phyloP scores from a whole-genome alignment of 2,797 vertebrate species.

The Mastacembelus armatus region DNA sequence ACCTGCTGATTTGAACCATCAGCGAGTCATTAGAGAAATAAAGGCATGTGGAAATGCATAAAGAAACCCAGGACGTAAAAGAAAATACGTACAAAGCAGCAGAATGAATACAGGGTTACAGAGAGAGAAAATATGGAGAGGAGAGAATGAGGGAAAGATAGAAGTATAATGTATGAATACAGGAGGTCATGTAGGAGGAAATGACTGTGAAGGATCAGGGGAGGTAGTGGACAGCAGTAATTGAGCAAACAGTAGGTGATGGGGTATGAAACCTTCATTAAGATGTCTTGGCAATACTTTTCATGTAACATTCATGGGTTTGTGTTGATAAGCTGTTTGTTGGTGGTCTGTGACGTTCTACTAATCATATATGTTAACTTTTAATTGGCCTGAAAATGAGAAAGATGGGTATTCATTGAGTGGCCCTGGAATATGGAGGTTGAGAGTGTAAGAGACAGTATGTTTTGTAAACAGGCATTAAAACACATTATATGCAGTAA shows the following conservation, averaged over 20 bases:
- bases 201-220: background rate
- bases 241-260: too few species aligned
- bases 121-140: background rate
- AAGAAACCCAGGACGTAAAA: background rate
- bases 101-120: background rate
- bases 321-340: slow-evolving; percentile 8
- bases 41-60: background rate
- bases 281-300: too few species aligned
- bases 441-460: too few species aligned
- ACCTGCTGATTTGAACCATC: slow-evolving; percentile 31
- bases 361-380: too few species aligned
- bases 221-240: too few species aligned
- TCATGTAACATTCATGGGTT: slow-evolving; percentile 27
- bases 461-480: too few species aligned
- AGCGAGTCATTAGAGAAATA: slow-evolving; percentile 27
- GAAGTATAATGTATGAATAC: background rate
- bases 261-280: slow-evolving; percentile 1
- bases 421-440: too few species aligned
- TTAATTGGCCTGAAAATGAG: too few species aligned
- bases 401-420: too few species aligned
- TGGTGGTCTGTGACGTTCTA: slow-evolving; percentile 14
- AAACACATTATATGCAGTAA: too few species aligned
- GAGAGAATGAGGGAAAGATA: background rate
- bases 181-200: background rate
- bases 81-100: background rate